Evolutionary conservation across 2,113 vertebrate species (phyloP), one percentile per base, ranked within the genome.

Genomic region (Electrona antarctica): DNA sequence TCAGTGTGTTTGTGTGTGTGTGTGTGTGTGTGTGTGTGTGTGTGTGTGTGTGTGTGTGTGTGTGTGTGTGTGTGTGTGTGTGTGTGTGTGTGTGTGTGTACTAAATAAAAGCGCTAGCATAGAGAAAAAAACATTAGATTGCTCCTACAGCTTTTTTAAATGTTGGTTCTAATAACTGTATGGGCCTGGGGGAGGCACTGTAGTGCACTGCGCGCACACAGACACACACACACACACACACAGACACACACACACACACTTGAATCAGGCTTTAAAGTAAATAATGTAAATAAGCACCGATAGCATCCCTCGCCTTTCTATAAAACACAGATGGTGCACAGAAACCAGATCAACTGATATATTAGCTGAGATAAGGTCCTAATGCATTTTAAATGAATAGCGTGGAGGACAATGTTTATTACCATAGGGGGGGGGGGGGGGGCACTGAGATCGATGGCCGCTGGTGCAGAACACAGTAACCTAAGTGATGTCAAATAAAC

Each of bases 251-350:
- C 71, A 64, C 72, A 9, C 14, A 59, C 21, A 60, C 79, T 82
- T 79, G 75, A 84, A 84, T 87, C 60, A 84, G 76, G 56, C 61
- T 77, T 76, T 78, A 69, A 77, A 81, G 85, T 77, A 83, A 82
- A 87, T 82, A 76, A 85, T 80, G 85, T 77, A 81, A 82, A 87
- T 82, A 76, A 85, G 77, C 21, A 67, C 73, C 21, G 49, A 78
- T 64, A 62, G 73, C 73, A 74, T 63, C 33, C 66, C 13, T 47
- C 56, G 55, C 72, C 62, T 77, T 80, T 60, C 72, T 54, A 65
- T 51, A 58, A 57, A 67, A 57, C 45, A 7, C n/a, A 76, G 76
- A 84, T 63, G 59, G 60, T 69, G 73, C 50, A 14, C 56, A 67
- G 69, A 50, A 79, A 79, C 77, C 60, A 68, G 68, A 68, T 77